A percentile compares a stretch with the other conserved stretches of the same genome.
phyloP scores from a whole-genome alignment of 2,888 invertebrate genomes.

The Zonitis immaculata region DNA sequence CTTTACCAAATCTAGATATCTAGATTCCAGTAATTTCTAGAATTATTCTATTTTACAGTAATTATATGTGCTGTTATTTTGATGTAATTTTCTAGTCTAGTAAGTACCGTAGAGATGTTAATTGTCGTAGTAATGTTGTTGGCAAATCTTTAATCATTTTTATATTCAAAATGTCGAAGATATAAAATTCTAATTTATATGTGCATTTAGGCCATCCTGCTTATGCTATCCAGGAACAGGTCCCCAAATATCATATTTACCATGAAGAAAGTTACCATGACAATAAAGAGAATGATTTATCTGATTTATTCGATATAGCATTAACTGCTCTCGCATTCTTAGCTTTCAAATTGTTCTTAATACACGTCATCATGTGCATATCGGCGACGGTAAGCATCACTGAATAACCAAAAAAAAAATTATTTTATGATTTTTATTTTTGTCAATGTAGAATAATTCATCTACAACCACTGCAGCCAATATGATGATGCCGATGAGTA shows the following conservation, averaged over 20 bases:
- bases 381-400: constrained; percentile 57
- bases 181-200: constrained; percentile 8
- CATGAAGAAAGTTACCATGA: constrained; percentile 34
- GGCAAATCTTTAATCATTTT: neutral
- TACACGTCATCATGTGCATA: constrained; percentile 75
- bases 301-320: constrained; percentile 74
- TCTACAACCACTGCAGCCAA: constrained; percentile 35
- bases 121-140: neutral
- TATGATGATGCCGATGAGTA: constrained; percentile 50
- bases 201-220: constrained; percentile 11
- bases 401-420: too few relatives aligned
- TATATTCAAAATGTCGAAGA: neutral
- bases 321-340: constrained; percentile 76
- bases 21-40: neutral
- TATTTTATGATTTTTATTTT: too few relatives aligned
- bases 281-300: constrained; percentile 60
- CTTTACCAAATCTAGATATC: too few relatives aligned
- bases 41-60: neutral
- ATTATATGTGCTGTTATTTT: neutral
- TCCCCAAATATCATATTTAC: constrained; percentile 41
- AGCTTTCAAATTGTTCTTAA: constrained; percentile 74
- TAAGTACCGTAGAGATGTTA: constrained; percentile 3
- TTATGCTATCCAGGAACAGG: constrained; percentile 29
- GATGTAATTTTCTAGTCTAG: neutral
- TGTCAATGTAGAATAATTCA: constrained; percentile 19